phyloP scores from a whole-genome alignment of 2,888 invertebrate genomes.

The Colletes collaris region DNA sequence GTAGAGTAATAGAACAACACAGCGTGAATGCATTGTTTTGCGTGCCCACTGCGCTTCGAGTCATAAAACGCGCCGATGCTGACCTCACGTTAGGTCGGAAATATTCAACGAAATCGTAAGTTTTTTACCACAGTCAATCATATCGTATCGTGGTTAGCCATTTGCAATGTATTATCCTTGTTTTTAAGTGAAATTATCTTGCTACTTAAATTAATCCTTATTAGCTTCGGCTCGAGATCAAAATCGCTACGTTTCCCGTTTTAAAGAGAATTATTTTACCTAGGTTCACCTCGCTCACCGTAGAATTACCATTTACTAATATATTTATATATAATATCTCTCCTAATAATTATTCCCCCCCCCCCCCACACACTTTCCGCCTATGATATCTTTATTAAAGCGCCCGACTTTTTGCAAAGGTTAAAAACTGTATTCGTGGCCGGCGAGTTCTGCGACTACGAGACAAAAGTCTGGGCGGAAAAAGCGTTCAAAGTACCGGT shows the following conservation, averaged over 20 bases:
- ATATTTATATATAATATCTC: too few relatives aligned
- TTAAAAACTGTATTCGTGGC: conserved; percentile 91
- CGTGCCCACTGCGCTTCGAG: conserved; percentile 95
- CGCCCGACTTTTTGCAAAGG: conserved; percentile 53
- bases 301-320: too few relatives aligned
- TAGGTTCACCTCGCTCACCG: too few relatives aligned
- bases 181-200: too few relatives aligned
- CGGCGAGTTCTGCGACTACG: conserved; percentile 96
- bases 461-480: conserved; percentile 92
- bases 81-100: conserved; percentile 87
- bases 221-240: too few relatives aligned
- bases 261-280: too few relatives aligned
- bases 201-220: too few relatives aligned
- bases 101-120: conserved; percentile 88
- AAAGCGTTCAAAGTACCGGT: conserved; percentile 89
- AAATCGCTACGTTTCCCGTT: too few relatives aligned
- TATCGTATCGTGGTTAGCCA: not conserved
- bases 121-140: conserved; percentile 28
- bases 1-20: conserved; percentile 93
- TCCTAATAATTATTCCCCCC: too few relatives aligned
- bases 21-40: conserved; percentile 93
- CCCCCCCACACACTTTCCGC: too few relatives aligned
- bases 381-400: too few relatives aligned
- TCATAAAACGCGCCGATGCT: conserved; percentile 92
- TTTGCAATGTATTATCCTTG: too few relatives aligned